A percentile compares a stretch with the other conserved stretches of the same genome.
Evolutionary conservation across 2,797 vertebrate genomes (phyloP).

Genomic region (Pseudotriccus pelzelni): DNA sequence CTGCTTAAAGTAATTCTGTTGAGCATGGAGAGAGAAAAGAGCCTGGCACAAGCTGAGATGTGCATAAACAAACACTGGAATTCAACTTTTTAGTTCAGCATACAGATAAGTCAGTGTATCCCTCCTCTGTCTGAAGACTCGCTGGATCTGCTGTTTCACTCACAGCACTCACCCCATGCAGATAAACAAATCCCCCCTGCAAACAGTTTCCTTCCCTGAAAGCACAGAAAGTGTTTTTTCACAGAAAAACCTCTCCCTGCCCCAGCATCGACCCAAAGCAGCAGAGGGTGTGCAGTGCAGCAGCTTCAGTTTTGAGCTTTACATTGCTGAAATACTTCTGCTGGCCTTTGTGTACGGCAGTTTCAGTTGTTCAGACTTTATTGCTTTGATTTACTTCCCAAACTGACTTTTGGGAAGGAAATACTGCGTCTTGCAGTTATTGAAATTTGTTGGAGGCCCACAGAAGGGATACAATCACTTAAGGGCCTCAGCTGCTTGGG

Average conservation of each 20-base stretch:
- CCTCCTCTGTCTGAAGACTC: background rate
- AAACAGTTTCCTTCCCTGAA: background rate
- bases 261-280: background rate
- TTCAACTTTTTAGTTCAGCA: background rate
- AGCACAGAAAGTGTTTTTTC: background rate
- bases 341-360: constrained; percentile 20
- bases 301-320: background rate
- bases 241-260: background rate
- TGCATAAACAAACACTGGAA: background rate
- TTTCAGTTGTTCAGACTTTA: constrained; percentile 14
- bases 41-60: background rate
- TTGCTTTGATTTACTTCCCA: constrained; percentile 42
- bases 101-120: background rate
- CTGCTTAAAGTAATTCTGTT: background rate
- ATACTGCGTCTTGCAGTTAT: background rate
- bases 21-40: background rate
- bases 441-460: constrained; percentile 65
- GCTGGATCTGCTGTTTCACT: background rate
- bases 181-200: background rate
- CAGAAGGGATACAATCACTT: constrained; percentile 76
- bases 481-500: constrained; percentile 56
- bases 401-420: constrained; percentile 50
- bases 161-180: background rate
- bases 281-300: background rate
- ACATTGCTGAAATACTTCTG: constrained; percentile 8